Evolutionary conservation across 2,797 vertebrate genomes (phyloP).

Genomic region (Arnoldichthys spilopterus): DNA sequence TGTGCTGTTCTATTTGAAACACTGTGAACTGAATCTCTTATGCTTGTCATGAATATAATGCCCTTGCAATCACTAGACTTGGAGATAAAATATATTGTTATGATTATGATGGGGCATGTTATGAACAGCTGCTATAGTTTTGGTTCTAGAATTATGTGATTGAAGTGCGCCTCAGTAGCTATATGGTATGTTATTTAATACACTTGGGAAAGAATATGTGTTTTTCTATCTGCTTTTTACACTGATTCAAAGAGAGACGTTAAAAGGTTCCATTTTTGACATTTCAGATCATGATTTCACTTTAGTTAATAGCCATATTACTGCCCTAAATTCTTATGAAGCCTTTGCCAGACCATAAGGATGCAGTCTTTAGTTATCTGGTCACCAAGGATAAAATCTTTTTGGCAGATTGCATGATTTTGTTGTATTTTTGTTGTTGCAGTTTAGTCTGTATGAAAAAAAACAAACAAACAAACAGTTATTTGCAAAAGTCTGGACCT

Average conservation of each 20-base stretch:
- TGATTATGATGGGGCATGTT: constrained; percentile 29
- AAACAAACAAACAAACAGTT: neutral
- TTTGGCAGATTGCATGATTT: neutral
- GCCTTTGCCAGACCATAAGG: neutral
- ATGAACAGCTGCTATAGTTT: constrained; percentile 58
- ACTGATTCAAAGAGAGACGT: neutral
- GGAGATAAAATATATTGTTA: constrained; percentile 22
- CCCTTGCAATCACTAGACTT: constrained; percentile 36
- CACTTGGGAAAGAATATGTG: constrained; percentile 20
- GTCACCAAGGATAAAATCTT: neutral
- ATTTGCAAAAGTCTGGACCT: no score
- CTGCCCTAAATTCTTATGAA: neutral
- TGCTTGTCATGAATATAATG: constrained; percentile 29
- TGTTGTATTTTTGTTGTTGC: neutral
- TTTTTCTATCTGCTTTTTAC: constrained; percentile 22
- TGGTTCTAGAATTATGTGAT: constrained; percentile 69
- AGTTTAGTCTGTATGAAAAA: neutral
- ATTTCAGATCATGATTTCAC: neutral
- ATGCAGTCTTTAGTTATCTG: neutral
- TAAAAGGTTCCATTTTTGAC: neutral
- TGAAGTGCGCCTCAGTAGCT: constrained; percentile 70
- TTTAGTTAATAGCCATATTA: neutral
- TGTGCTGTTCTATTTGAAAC: constrained; percentile 72
- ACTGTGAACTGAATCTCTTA: constrained; percentile 75
- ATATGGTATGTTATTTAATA: constrained; percentile 59